Conservation (phyloP, 2,797 vertebrate genomes). For the Mus spretus region DNA sequence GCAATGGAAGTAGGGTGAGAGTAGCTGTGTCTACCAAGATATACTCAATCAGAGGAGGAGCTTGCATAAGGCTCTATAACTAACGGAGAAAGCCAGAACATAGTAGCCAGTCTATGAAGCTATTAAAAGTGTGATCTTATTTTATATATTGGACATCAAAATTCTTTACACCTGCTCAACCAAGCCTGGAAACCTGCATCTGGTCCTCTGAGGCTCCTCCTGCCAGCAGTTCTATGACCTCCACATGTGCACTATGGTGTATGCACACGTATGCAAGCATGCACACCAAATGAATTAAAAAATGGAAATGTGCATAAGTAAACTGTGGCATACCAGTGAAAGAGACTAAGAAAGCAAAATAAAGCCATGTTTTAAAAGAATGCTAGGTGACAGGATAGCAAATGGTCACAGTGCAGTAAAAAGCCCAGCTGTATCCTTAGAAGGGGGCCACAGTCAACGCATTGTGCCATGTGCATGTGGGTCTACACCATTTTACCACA, state of each 20-base stretch:
- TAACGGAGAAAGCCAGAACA: background rate
- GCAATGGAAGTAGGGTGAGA: slow-evolving; percentile 33
- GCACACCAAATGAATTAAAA: background rate
- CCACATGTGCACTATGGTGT: background rate
- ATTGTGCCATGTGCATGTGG: accelerated
- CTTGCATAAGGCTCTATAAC: background rate
- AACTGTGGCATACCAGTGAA: background rate
- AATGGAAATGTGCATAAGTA: background rate
- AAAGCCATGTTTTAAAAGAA: slow-evolving; percentile 5
- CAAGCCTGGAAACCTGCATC: background rate
- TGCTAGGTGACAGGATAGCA: background rate
- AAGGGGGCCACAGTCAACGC: background rate
- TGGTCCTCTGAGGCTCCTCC: background rate
- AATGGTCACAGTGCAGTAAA: background rate
- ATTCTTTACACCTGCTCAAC: background rate
- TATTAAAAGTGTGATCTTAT: background rate
- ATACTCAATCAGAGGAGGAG: accelerated
- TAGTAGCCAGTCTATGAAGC: accelerated
- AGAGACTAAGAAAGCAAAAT: background rate
- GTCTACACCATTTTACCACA: background rate
- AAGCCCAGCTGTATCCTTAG: background rate
- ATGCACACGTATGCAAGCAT: background rate
- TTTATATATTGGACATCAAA: slow-evolving; percentile 47
- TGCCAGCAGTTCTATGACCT: background rate
- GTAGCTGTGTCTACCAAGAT: background rate